A percentile compares a stretch with the other conserved stretches of the same genome.
phyloP scores from a whole-genome alignment of 2,797 vertebrate genomes.

The Danio jaintianensis region DNA sequence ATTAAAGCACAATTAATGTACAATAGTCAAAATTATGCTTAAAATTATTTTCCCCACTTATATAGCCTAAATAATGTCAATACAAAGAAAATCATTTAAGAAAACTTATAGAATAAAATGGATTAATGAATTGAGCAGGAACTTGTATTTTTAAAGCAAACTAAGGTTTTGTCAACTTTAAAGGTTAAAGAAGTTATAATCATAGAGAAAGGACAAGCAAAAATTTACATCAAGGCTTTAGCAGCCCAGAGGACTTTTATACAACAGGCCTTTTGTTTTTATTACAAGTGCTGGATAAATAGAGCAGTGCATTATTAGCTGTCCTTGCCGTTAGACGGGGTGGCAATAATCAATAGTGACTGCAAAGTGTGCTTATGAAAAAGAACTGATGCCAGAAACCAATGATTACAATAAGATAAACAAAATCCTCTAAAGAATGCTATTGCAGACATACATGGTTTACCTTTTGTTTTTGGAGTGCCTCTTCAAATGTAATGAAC shows the following conservation, averaged over 20 bases:
- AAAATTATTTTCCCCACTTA: background rate
- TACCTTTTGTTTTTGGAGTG: background rate
- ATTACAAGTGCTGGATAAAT: slow-evolving; percentile 29
- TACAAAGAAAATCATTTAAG: background rate
- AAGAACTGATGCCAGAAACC: background rate
- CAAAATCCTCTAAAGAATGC: background rate
- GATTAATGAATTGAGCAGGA: background rate
- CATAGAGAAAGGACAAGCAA: slow-evolving; percentile 76
- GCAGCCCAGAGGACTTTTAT: slow-evolving; percentile 68
- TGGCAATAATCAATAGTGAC: slow-evolving; percentile 32
- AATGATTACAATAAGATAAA: background rate
- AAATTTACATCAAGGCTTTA: slow-evolving; percentile 74
- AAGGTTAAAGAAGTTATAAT: slow-evolving; percentile 76
- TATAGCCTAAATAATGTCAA: background rate
- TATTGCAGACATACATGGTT: background rate
- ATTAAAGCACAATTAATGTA: background rate
- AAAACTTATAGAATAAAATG: background rate
- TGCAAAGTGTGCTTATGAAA: background rate
- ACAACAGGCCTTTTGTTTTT: slow-evolving; percentile 49
- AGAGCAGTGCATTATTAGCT: slow-evolving; percentile 39
- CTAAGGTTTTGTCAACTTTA: slow-evolving; percentile 12
- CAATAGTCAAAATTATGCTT: no score
- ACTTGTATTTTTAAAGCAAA: background rate
- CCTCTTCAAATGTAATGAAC: background rate
- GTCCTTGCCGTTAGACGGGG: slow-evolving; percentile 36